Evolutionary conservation across 2,113 vertebrate species (phyloP), one percentile per base, ranked within the genome.

Genomic region (Martes martes): DNA sequence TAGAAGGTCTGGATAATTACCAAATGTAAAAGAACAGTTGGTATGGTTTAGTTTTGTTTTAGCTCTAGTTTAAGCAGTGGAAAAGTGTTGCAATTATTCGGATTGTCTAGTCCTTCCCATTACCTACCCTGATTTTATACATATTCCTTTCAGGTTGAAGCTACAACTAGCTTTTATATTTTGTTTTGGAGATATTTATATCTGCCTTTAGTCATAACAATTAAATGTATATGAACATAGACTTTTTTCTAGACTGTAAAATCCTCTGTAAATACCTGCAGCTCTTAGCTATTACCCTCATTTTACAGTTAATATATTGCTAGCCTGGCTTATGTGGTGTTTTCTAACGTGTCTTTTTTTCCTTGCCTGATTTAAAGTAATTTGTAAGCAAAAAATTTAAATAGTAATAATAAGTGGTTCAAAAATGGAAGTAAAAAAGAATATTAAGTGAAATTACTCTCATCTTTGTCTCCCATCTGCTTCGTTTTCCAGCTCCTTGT

Each of bases 131-230:
- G 36, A 39, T 93, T 81, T 92, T 92, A 63, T 45, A 14, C 28
- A 83, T 36, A n/a, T 86, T 82, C 61, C n/a, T 82, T 92, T 97
- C 13, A 94, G 50, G 4, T 69, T 94, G 59, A 88, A 96, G 47
- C 59, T 97, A 4, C 42, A 95, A 1, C 52, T 65, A 65, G 23
- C 52, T 97, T 88, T 85, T 78, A 2, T 57, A 78, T 94, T 91
- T 55, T 84, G 14, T 92, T 76, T 52, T 33, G 84, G 42, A 91
- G 26, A 18, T 84, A 78, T 36, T 84, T 95, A 9, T 67, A 31
- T 84, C 78, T 92, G 71, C 59, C 74, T 83, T 87, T 86, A 93
- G 67, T 94, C 52, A 91, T 83, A 79, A 61, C 82, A 13, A 80
- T 84, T 91, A 80, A 80, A 47, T 95, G 1, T 71, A 47, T 67